Percentiles rank a stretch among this genome's conserved stretches.
phyloP scores from a whole-genome alignment of 2,888 invertebrate species.

The Prosapia bicincta region DNA sequence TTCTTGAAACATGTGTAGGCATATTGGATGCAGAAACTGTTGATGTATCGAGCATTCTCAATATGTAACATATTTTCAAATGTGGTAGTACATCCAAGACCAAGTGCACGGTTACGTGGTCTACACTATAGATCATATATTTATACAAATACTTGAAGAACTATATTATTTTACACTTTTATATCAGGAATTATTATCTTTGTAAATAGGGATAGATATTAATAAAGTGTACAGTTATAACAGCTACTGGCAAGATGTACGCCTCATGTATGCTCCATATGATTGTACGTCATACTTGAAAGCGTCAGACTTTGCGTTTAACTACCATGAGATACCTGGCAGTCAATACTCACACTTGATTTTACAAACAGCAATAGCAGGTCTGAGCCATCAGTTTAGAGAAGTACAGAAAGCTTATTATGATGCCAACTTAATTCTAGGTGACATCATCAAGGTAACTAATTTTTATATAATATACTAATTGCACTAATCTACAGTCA shows the following conservation, averaged over 20 bases:
- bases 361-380: not conserved
- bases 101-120: too few species aligned
- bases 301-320: not conserved
- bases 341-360: not conserved
- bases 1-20: too few species aligned
- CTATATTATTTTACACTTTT: too few species aligned
- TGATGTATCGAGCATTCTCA: too few species aligned
- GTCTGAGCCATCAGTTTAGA: not conserved
- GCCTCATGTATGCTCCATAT: not conserved
- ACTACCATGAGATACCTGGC: not conserved
- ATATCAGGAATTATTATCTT: not conserved
- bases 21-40: too few species aligned
- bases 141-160: too few species aligned
- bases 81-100: too few species aligned
- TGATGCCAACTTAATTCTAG: not conserved
- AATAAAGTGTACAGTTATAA: not conserved
- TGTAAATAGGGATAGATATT: not conserved
- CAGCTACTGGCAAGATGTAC: not conserved
- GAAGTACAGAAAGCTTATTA: not conserved
- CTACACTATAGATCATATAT: too few species aligned
- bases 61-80: too few species aligned
- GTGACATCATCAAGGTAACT: not conserved
- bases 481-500: too few species aligned
- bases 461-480: too few species aligned
- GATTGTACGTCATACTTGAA: not conserved